Conservation (phyloP, 2,797 vertebrate species). For the Megaceryle alcyon region DNA sequence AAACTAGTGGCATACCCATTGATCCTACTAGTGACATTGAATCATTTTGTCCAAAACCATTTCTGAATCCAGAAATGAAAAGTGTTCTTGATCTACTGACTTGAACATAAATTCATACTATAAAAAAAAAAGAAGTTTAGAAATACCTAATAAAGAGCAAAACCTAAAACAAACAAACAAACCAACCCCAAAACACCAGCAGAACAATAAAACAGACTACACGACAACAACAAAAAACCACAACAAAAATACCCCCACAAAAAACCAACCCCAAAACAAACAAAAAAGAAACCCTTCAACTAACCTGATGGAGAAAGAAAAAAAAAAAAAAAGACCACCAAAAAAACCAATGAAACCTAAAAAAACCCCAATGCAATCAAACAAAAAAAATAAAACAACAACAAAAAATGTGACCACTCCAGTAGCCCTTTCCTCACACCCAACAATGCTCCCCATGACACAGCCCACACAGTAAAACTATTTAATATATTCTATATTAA, state of each 20-base stretch:
- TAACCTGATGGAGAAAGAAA: not conserved
- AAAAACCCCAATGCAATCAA: no score
- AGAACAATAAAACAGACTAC: no score
- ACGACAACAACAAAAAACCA: no score
- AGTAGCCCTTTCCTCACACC: not conserved
- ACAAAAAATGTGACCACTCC: not conserved
- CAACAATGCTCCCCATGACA: not conserved
- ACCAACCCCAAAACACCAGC: no score
- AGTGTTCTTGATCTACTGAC: not conserved
- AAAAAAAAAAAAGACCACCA: rapidly evolving
- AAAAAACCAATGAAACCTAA: no score
- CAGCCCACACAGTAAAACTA: not conserved
- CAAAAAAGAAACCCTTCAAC: not conserved
- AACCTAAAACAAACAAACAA: not conserved
- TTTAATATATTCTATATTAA: not conserved
- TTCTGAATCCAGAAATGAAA: not conserved
- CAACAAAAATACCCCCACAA: no score
- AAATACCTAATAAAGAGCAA: not conserved
- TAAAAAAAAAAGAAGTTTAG: not conserved
- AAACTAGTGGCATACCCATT: not conserved
- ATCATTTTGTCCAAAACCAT: not conserved
- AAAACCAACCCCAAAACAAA: not conserved
- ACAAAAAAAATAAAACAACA: no score
- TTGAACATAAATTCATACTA: not conserved
- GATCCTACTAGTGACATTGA: not conserved